Evolutionary conservation across 2,888 invertebrate genomes (phyloP).

Genomic region (Phanerotoma sp.): DNA sequence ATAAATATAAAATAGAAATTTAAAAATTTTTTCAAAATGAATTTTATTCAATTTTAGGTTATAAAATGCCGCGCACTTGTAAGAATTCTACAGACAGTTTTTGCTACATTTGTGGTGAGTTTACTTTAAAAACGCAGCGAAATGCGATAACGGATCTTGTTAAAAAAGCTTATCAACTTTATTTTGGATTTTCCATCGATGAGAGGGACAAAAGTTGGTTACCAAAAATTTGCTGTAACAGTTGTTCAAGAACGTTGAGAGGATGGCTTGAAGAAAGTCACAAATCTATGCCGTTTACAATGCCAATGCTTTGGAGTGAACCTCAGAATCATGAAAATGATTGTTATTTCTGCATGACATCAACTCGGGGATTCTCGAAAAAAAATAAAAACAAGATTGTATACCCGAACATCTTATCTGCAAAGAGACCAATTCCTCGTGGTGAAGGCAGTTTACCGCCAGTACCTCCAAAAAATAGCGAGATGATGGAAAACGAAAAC

Average conservation of each 20-base stretch:
- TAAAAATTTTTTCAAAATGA: no score
- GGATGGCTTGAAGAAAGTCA: conserved; percentile 7
- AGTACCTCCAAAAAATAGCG: background rate
- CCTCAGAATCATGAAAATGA: conserved; percentile 14
- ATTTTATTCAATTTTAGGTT: no score
- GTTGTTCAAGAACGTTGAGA: conserved; percentile 3
- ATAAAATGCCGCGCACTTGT: conserved; percentile 4
- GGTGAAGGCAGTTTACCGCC: conserved; percentile 1
- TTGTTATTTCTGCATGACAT: conserved; percentile 16
- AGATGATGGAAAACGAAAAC: background rate
- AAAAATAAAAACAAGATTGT: conserved; percentile 10
- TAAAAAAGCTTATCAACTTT: conserved; percentile 8
- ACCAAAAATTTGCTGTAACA: conserved; percentile 1
- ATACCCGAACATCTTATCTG: conserved; percentile 12
- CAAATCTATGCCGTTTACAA: conserved; percentile 10
- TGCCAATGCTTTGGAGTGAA: conserved; percentile 23
- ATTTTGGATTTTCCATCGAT: conserved; percentile 11
- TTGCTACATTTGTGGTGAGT: conserved; percentile 14
- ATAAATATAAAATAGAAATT: no score
- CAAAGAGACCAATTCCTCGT: conserved; percentile 6
- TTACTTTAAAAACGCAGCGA: background rate
- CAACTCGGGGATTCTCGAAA: conserved; percentile 7
- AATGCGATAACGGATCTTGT: conserved; percentile 1
- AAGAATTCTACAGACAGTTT: conserved; percentile 4
- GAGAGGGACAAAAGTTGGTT: conserved; percentile 1